Evolutionary conservation across 2,888 invertebrate genomes (phyloP), one percentile per base, ranked within the genome.

Genomic region (Oxystoma pomonae): DNA sequence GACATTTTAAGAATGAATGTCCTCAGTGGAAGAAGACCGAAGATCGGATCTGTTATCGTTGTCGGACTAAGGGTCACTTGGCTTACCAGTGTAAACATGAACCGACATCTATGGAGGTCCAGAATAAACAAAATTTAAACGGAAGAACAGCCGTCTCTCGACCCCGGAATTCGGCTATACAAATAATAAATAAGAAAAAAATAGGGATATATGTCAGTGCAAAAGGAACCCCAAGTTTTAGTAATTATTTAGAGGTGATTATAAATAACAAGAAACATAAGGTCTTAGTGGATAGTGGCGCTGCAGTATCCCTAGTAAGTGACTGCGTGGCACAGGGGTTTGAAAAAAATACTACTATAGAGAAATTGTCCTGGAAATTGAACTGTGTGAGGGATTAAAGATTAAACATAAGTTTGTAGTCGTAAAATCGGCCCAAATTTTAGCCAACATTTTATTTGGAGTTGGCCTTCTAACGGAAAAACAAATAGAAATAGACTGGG

Each of bases 151-250:
- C 17, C 59, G 7, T 49, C 50, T 49, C 22, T 16, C 51, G 50
- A 50, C 59, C 59, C 59, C 59, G 59, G 52, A 59, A 49, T 16
- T 3, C 35, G 59, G 51, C 59, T 59, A 20, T 53, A n/a, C n/a
- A n/a, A n/a, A n/a, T n/a, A n/a, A n/a, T n/a, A n/a, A n/a, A n/a
- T n/a, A n/a, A 53, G 20, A 59, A 19, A 16, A 1, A 3, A 21
- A 20, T 59, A n/a, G 58, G 58, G 50, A 58, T 58, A 18, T 58
- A 58, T 58, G 51, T 19, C 49, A 50, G 58, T 19, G 49, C 18
- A 3, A 17, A 50, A 2, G 17, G 20, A 18, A 1, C 55, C 21
- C 53, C 59, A 7, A 53, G 20, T 20, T 19, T 22, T n/a, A 19
- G n/a, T 9, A 55, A 59, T 52, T 19, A 20, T 16, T 16, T n/a